Evolutionary conservation across 2,797 vertebrate species (phyloP).

Genomic region (Synaphobranchus kaupii): DNA sequence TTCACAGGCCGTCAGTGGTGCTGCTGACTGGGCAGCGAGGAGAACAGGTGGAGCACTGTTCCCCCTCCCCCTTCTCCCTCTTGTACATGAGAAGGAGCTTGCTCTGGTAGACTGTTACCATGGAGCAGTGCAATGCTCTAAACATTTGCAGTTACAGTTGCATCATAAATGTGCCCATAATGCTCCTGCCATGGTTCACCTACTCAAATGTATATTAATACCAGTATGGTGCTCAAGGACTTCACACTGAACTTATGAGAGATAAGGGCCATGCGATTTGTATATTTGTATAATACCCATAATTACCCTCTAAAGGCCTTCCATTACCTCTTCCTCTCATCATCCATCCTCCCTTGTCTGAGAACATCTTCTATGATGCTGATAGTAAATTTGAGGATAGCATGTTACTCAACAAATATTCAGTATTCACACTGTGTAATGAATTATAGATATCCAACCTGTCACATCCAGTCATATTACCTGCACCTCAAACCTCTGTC

Average conservation of each 20-base stretch:
- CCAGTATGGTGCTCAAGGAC: not conserved
- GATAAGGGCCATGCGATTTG: not conserved
- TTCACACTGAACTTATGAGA: not conserved
- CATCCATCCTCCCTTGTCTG: not conserved
- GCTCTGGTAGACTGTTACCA: not conserved
- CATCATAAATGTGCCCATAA: not conserved
- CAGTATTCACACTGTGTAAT: not conserved
- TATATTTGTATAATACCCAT: conserved; percentile 11
- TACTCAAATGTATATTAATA: not conserved
- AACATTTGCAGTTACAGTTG: not conserved
- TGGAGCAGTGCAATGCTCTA: not conserved
- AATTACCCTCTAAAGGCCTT: conserved; percentile 1
- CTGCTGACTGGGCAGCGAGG: not conserved
- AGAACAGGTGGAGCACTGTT: not conserved
- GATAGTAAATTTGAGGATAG: not conserved
- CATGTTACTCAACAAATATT: not conserved
- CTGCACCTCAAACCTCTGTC: not conserved
- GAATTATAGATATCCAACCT: not conserved
- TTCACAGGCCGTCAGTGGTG: not conserved
- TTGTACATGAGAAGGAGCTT: not conserved
- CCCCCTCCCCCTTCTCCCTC: not conserved
- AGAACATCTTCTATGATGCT: not conserved
- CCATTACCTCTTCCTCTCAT: conserved; percentile 4
- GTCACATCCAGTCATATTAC: not conserved
- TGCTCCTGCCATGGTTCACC: not conserved